These are phyloP conservation scores for Perdita meconis DNA, from an alignment of 2,888 invertebrate genomes.

Conservation along the genomic window DNA sequence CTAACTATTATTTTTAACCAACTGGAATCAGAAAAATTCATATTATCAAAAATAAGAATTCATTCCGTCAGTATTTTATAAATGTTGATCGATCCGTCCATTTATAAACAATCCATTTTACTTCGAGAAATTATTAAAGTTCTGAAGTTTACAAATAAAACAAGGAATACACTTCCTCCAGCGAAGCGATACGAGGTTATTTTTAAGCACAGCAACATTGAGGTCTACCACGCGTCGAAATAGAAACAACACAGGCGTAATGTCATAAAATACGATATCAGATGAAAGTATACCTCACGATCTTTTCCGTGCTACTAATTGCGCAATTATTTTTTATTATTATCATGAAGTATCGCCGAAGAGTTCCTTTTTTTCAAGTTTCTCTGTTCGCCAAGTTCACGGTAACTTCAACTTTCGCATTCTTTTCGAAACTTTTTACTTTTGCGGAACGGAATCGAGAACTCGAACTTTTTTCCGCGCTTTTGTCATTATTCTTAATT, in stretches of 20 bases:
- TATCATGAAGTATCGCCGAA: conserved; percentile 7
- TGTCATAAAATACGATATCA: conserved; percentile 5
- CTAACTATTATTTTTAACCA: no score
- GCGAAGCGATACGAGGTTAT: conserved; percentile 1
- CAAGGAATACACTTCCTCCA: not conserved
- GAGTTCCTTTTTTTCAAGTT: not conserved
- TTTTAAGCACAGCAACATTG: conserved; percentile 10
- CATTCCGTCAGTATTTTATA: no score
- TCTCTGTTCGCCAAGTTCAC: not conserved
- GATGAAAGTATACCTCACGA: not conserved
- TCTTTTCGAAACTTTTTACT: not conserved
- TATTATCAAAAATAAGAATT: no score
- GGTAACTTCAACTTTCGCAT: conserved; percentile 7
- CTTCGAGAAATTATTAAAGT: not conserved
- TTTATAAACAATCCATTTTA: not conserved
- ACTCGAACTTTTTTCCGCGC: no score
- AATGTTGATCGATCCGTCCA: not conserved
- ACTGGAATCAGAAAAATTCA: no score
- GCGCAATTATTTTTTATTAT: conserved; percentile 14
- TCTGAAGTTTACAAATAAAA: not conserved
- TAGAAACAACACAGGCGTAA: conserved; percentile 11
- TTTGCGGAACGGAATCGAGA: not conserved
- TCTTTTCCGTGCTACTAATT: conserved; percentile 10
- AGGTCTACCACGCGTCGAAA: not conserved
- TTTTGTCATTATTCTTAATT: not conserved